Evolutionary conservation across 2,888 invertebrate species (phyloP).

Genomic region (Napeogenes sylphis): DNA sequence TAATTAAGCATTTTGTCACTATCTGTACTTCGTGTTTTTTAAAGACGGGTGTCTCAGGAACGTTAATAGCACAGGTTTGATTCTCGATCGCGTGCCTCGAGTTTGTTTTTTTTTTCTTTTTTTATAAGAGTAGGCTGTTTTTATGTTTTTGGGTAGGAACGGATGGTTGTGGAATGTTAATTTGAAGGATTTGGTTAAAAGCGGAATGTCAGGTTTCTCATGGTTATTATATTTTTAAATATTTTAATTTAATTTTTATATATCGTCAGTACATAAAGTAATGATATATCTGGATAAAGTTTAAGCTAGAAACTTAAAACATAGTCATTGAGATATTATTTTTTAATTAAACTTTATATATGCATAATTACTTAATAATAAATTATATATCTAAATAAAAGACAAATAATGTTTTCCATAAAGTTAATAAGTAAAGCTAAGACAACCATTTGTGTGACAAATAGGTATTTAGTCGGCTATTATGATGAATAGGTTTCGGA

Average conservation of each 20-base stretch:
- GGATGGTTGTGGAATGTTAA: constrained; percentile 38
- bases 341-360: no score
- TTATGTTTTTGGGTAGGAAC: constrained; percentile 21
- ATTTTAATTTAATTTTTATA: neutral
- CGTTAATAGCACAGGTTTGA: constrained; percentile 64
- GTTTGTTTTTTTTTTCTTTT: constrained; percentile 49
- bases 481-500: constrained; percentile 59
- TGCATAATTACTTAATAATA: no score
- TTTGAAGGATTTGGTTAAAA: constrained; percentile 25
- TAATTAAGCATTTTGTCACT: constrained; percentile 24
- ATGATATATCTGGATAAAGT: no score
- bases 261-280: no score
- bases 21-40: constrained; percentile 46
- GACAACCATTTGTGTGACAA: no score
- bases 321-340: no score
- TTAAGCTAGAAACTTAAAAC: no score
- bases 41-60: constrained; percentile 60
- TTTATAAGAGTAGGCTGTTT: constrained; percentile 8
- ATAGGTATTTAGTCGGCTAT: constrained; percentile 48
- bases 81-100: constrained; percentile 64
- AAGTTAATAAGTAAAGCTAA: no score
- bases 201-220: constrained; percentile 17
- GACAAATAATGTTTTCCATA: no score
- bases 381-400: no score
- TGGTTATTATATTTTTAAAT: constrained; percentile 13